Evolutionary conservation across 2,797 vertebrate species (phyloP).

Genomic region (Tiaroga cobitis): DNA sequence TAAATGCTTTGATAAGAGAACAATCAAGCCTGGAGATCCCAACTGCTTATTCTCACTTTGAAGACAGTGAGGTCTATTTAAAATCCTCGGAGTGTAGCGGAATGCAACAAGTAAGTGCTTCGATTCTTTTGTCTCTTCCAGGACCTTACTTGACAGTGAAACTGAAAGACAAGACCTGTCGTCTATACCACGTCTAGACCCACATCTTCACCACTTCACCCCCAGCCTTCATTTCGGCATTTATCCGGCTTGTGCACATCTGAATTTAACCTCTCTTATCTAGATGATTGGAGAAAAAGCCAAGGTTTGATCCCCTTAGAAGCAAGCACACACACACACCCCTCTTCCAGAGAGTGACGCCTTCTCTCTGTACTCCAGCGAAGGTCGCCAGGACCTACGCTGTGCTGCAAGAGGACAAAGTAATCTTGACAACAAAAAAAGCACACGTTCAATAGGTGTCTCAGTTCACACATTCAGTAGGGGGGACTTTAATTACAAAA

Average conservation of each 20-base stretch:
- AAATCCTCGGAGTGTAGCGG: slow-evolving; percentile 68
- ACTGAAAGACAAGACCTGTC: slow-evolving; percentile 42
- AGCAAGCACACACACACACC: slow-evolving; percentile 50
- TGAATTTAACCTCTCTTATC: slow-evolving; percentile 66
- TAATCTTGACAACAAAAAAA: slow-evolving; percentile 56
- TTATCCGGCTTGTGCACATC: slow-evolving; percentile 74
- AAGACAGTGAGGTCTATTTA: slow-evolving; percentile 74
- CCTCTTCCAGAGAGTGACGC: slow-evolving; percentile 27
- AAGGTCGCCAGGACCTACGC: slow-evolving; percentile 24
- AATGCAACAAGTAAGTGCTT: slow-evolving; percentile 63
- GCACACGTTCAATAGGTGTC: slow-evolving; percentile 74
- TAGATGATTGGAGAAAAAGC: slow-evolving; percentile 64
- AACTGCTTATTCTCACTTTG: slow-evolving; percentile 66
- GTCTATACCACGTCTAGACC: too few relatives aligned
- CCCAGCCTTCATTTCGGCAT: slow-evolving; percentile 70
- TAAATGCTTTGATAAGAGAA: slow-evolving; percentile 71
- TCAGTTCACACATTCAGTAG: slow-evolving; percentile 59
- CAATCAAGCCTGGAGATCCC: slow-evolving; percentile 73
- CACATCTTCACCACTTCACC: slow-evolving; percentile 59
- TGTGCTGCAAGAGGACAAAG: slow-evolving; percentile 29
- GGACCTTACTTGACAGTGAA: slow-evolving; percentile 65
- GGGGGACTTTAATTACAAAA: slow-evolving; percentile 35
- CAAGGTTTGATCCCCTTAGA: slow-evolving; percentile 65
- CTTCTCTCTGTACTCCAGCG: slow-evolving; percentile 24
- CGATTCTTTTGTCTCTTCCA: slow-evolving; percentile 65